Evolutionary conservation across 2,797 vertebrate species (phyloP), one percentile per base, ranked within the genome.

Genomic region (Enteromius thamalakanensis): DNA sequence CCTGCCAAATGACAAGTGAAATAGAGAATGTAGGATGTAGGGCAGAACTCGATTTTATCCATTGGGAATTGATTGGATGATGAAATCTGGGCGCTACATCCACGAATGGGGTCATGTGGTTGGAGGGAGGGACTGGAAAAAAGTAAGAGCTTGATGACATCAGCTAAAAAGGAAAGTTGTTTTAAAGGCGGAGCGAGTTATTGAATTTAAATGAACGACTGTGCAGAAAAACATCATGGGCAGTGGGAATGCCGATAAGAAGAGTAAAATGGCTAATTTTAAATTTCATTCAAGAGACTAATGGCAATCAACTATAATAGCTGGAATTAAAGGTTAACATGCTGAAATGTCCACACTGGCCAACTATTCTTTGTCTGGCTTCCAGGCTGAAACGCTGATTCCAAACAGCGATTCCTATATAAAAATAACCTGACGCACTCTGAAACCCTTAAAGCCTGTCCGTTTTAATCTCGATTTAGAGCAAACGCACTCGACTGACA

Each of bases 51-150:
- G 14, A 78, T 78, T 78, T 65, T 47, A 51, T 65, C 76, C 60
- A 65, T 64, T 51, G 62, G 76, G 64, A 51, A 79, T 79, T 55
- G 47, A 79, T 69, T 51, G n/a, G 62, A 23, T 67, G 77, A 67
- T 79, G 29, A 69, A 79, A 67, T 37, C 21, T 37, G n/a, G 81
- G 34, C 19, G 34, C 51, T 32, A 75, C 62, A 76, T 58, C 19
- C 23, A 51, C 53, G 47, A 65, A 67, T 19, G 55, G 68, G 58
- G 72, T 58, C 78, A 55, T 69, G 78, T 21, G 78, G 32, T 69
- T 68, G 78, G 15, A 42, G n/a, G 49, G 15, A 67, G 64, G 32
- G 45, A 21, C 47, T n/a, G 26, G n/a, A 60, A 45, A 49, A 34
- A 79, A 23, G 2, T 29, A 26, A 47, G 40, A n/a, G 29, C 65